Base-by-base conservation (phyloP, 1,140 invertebrate species). In the Zaprionus gabonicus region DNA sequence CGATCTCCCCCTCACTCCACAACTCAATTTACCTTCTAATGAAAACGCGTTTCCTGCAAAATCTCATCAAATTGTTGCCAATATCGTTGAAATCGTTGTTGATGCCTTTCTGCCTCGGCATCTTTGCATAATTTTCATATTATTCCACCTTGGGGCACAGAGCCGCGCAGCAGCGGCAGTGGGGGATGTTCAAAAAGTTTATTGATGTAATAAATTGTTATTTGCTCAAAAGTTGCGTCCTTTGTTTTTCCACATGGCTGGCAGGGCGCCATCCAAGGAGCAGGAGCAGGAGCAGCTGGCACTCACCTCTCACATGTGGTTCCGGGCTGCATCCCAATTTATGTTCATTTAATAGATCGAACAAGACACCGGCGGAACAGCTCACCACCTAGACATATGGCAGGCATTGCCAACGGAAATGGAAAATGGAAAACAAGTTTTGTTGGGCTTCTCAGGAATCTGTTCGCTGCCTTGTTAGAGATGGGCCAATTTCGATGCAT, bases 131-230 rank as follows among this genome's bases (percentile, higher is more conserved):
- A 88, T 88, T 87, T 88, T 76, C 67, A 46, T 71, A 77, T 82
- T 83, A 88, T 83, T 88, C 83, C 64, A 87, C 84, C 84, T 87
- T 83, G 72, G 66, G 79, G 84, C 78, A 27, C 23, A 28, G 2
- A n/a, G 13, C 4, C 10, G 27, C 12, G 34, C 23, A 60, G 10
- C 36, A 15, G 5, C 2, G 1, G 23, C 41, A 23, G n/a, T n/a
- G 23, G 34, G 7, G 4, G 28, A 31, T 9, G 60, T 55, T 55
- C 70, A 68, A 74, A 71, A 76, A 75, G 62, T 87, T 87, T 87
- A 88, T 87, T 86, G 69, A 76, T 78, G 78, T 60, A 86, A 87
- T 87, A 87, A 87, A 87, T 76, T 88, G 74, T 72, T 82, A 86
- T 87, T 83, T 83, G 67, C 76, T 65, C 38, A 72, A 80, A 81